phyloP scores from a whole-genome alignment of 2,113 vertebrate genomes.

The Hiodon alosoides region DNA sequence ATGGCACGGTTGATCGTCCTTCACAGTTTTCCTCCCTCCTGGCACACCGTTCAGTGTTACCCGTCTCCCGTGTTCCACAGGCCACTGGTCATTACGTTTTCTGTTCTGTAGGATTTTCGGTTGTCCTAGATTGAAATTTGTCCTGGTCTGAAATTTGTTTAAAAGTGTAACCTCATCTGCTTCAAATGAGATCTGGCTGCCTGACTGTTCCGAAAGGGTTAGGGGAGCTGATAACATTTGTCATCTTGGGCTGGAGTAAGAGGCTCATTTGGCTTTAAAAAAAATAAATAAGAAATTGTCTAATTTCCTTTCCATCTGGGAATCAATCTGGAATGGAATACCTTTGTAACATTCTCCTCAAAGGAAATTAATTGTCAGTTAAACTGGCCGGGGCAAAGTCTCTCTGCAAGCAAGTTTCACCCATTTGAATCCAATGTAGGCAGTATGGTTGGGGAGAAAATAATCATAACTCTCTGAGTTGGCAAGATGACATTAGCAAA shows the following conservation, averaged over 20 bases:
- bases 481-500: slow-evolving; percentile 27
- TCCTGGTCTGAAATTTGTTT: neutral
- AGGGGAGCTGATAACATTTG: neutral
- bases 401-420: slow-evolving; percentile 1
- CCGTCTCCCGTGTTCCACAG: no score
- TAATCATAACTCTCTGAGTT: slow-evolving; percentile 18
- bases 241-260: slow-evolving; percentile 12
- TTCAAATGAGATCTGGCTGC: neutral
- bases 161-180: neutral
- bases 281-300: neutral
- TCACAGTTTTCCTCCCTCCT: no score
- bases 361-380: slow-evolving; percentile 22
- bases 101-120: neutral
- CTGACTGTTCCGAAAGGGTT: neutral
- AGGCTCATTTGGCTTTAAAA: slow-evolving; percentile 11
- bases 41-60: no score
- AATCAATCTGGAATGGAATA: slow-evolving; percentile 12
- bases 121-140: neutral
- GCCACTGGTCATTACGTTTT: neutral
- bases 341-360: slow-evolving; percentile 6
- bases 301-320: slow-evolving; percentile 21
- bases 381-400: slow-evolving; percentile 7
- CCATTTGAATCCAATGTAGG: slow-evolving; percentile 12
- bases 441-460: slow-evolving; percentile 1
- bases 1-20: no score